Base-by-base conservation (phyloP, 2,888 invertebrate species). In the Axea sp. region DNA sequence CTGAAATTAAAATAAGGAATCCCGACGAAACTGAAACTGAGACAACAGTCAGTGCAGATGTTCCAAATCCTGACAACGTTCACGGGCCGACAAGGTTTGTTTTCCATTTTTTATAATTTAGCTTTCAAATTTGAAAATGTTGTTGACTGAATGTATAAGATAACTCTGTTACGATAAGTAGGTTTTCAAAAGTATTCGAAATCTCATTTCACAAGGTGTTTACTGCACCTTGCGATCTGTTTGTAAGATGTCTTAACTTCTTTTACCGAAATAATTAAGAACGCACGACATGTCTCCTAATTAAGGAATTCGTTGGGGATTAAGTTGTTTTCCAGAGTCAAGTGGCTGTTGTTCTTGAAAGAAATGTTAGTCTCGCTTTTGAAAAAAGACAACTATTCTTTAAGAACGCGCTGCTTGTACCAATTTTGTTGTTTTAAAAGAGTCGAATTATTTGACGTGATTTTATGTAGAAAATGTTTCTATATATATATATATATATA, bases 201-300 rank as follows among this genome's bases (percentile, higher is more conserved):
- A 64, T 35, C 19, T 31, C 43, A 19, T 19, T 49, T 8, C n/a
- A 53, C 64, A 53, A 64, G 64, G 19, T 64, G 64, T 35, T 28
- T n/a, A 2, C 1, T 19, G 35, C 67, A 67, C 57, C 67, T 59
- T 67, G 33, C 30, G 12, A 55, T 35, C 49, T 12, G 9, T 15
- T 26, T 1, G 45, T 37, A 65, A 55, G 57, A 35, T 65, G 65
- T 26, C 19, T 37, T 2, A 11, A 35, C 19, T 30, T 7, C 24
- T 37, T 57, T 67, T 57, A 4, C 6, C 7, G 14, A 57, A 67
- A 67, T 67, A 67, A 67, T 67, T 39, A 67, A 67, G 57, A 39
- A 6, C 39, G n/a, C 31, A 11, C 28, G 30, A 37, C 37, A 39
- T 17, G 24, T 49, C 24, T 30, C 7, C 24, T 49, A 67, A 67